These are phyloP conservation scores for Tortricodes alternella DNA, from an alignment of 2,888 invertebrate genomes.

Conservation along the genomic window DNA sequence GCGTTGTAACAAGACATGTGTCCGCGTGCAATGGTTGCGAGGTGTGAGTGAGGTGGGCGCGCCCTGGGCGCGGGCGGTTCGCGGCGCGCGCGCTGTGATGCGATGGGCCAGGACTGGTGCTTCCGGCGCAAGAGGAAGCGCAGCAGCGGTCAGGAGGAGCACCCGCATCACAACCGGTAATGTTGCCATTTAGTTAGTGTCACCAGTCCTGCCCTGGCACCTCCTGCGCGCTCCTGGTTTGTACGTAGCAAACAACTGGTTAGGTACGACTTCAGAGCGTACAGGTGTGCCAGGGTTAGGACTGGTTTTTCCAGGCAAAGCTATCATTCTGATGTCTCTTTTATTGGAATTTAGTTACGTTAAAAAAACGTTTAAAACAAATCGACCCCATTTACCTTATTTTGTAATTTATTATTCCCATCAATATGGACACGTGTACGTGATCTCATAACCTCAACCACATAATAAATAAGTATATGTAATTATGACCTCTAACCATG, in stretches of 20 bases:
- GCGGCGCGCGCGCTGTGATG: constrained; percentile 81
- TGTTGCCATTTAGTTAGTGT: neutral
- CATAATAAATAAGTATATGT: neutral
- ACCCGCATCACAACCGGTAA: constrained; percentile 84
- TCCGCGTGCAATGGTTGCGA: constrained; percentile 37
- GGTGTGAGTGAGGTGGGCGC: constrained; percentile 56
- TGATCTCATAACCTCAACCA: neutral
- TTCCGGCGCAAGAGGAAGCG: constrained; percentile 87
- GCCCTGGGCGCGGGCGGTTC: constrained; percentile 80
- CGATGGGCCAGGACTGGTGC: constrained; percentile 90
- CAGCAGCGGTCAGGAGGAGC: constrained; percentile 85
- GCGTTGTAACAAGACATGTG: neutral
- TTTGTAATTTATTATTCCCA: neutral
- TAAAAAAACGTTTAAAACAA: too few species aligned
- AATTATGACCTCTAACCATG: too few species aligned
- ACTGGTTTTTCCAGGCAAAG: too few species aligned
- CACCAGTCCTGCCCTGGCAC: neutral
- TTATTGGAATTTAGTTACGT: too few species aligned
- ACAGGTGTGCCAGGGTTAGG: too few species aligned
- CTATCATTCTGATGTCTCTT: too few species aligned
- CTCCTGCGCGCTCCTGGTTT: too few species aligned
- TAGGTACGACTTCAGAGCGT: too few species aligned
- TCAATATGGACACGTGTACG: neutral
- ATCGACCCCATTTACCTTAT: neutral
- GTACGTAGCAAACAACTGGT: too few species aligned